Conservation (phyloP, 2,113 vertebrate species). For the Arothron firmamentum region DNA sequence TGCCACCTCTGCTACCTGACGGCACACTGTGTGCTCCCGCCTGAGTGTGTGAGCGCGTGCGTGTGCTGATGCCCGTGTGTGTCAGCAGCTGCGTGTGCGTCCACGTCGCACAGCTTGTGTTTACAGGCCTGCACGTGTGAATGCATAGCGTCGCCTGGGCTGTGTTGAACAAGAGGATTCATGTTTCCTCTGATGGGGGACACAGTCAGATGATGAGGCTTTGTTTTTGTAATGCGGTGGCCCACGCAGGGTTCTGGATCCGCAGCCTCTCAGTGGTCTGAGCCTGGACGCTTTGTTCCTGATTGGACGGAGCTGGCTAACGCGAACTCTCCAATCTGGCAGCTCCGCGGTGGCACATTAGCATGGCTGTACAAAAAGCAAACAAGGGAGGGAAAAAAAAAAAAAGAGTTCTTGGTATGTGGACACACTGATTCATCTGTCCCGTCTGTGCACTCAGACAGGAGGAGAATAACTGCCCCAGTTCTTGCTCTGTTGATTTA, state of each 20-base stretch:
- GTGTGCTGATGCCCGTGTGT: background rate
- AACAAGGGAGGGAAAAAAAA: constrained; percentile 12
- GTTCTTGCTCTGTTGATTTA: constrained; percentile 56
- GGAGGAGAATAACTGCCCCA: constrained; percentile 54
- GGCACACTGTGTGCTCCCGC: background rate
- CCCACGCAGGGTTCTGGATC: constrained; percentile 43
- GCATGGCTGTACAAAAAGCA: constrained; percentile 30
- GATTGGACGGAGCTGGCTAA: constrained; percentile 47
- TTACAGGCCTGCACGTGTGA: constrained; percentile 9
- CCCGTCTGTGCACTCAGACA: constrained; percentile 36
- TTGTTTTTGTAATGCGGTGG: constrained; percentile 54
- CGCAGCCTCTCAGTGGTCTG: constrained; percentile 28
- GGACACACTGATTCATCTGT: constrained; percentile 36
- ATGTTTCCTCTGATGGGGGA: constrained; percentile 50
- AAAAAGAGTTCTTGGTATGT: constrained; percentile 7
- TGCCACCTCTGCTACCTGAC: constrained; percentile 2
- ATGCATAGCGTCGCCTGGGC: background rate
- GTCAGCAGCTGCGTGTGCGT: background rate
- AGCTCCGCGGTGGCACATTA: constrained; percentile 38
- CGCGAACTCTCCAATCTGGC: constrained; percentile 42
- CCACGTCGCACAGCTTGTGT: constrained; percentile 1
- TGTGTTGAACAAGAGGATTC: constrained; percentile 30
- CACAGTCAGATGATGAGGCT: constrained; percentile 39
- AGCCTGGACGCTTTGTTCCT: constrained; percentile 57
- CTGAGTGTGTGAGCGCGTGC: constrained; percentile 6